Evolutionary conservation across 2,888 invertebrate genomes (phyloP), one percentile per base, ranked within the genome.

Genomic region (Drosophila pullipes): DNA sequence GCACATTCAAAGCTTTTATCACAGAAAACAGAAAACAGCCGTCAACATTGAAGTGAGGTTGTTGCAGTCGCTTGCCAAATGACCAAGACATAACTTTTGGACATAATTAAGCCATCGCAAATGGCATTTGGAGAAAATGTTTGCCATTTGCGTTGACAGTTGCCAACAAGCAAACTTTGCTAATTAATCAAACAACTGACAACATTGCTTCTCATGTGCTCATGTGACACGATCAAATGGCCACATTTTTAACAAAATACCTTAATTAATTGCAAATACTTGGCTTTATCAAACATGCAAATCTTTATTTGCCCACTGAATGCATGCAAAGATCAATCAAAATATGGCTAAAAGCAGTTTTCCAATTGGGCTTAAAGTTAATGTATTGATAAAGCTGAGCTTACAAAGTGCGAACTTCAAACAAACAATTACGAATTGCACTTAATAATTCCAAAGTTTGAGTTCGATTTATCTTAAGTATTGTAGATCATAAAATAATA

Each of bases 141-240:
- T 70, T 66, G 89, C 90, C 90, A 88, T 88, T 90, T 90, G 86
- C 78, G 90, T 83, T 90, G 90, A 90, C 90, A 85, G 89, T 78
- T 90, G 80, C 83, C 86, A 82, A 69, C 72, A 16, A 76, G 70
- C 65, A 68, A 80, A 81, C 68, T 62, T 52, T 73, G 81, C 79
- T 84, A 84, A 82, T 82, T 84, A 82, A 84, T 82, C 82, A 80
- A 59, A 81, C 49, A 62, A 65, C 35, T 54, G 64, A 65, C 78
- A 65, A 63, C 73, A 81, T 63, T 66, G 77, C 55, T 62, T 47
- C 22, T 47, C 25, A 33, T 55, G 18, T 57, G 7, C 25, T 31
- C 30, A 63, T 68, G 33, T 55, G 57, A 49, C 58, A 50, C 30
- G 47, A 25, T 49, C 54, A 35, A 44, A 49, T 53, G 47, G 33